Conservation (phyloP, 1,140 invertebrate genomes). For the Aphidius gifuensis region DNA sequence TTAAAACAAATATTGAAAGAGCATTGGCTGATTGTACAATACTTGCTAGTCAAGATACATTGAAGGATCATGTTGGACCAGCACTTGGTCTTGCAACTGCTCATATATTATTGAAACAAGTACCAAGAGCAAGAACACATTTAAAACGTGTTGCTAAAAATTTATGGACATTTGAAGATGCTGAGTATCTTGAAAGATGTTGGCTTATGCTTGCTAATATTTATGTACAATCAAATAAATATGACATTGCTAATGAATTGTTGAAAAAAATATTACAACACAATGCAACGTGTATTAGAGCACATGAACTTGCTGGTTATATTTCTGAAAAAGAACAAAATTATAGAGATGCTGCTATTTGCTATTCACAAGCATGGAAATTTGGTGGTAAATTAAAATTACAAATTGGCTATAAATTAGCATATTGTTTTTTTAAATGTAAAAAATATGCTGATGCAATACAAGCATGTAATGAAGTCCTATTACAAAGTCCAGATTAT, state of each 20-base stretch:
- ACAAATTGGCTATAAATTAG: constrained; percentile 86
- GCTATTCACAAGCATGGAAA: constrained; percentile 85
- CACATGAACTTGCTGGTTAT: constrained; percentile 84
- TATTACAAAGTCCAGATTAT: constrained; percentile 82
- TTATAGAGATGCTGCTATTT: constrained; percentile 79
- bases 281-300: constrained; percentile 87
- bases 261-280: constrained; percentile 78
- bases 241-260: constrained; percentile 81
- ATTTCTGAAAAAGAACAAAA: constrained; percentile 91
- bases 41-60: constrained; percentile 66
- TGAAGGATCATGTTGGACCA: constrained; percentile 79
- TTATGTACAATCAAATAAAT: constrained; percentile 84
- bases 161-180: constrained; percentile 90
- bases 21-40: constrained; percentile 80
- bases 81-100: constrained; percentile 86
- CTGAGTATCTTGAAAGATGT: constrained; percentile 91
- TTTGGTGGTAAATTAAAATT: constrained; percentile 77
- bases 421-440: constrained; percentile 87
- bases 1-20: constrained; percentile 81
- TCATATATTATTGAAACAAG: constrained; percentile 84
- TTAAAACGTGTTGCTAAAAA: constrained; percentile 85
- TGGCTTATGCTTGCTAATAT: constrained; percentile 92
- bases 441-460: constrained; percentile 86
- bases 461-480: constrained; percentile 78
- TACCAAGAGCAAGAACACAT: constrained; percentile 85